Evolutionary conservation across 2,797 vertebrate species (phyloP).

Genomic region (Nothura maculosa): DNA sequence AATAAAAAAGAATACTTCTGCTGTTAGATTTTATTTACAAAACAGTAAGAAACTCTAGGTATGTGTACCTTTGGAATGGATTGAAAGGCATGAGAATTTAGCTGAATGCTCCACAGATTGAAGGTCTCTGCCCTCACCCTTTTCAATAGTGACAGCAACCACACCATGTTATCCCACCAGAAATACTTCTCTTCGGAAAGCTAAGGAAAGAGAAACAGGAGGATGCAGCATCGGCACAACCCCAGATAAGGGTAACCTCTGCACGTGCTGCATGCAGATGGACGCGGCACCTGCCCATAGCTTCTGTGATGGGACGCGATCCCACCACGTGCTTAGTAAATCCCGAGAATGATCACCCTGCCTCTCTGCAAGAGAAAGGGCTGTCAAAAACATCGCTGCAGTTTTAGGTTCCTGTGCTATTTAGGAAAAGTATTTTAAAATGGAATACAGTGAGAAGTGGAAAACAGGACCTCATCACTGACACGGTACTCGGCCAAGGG

Average conservation of each 20-base stretch:
- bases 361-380: fast-evolving
- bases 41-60: not conserved
- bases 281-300: too few relatives aligned
- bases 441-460: not conserved
- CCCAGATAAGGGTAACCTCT: fast-evolving
- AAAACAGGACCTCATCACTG: not conserved
- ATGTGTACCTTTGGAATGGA: not conserved
- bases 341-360: fast-evolving
- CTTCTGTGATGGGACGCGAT: fast-evolving
- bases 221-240: not conserved
- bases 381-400: fast-evolving
- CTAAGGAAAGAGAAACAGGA: not conserved
- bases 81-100: not conserved
- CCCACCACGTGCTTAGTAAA: fast-evolving
- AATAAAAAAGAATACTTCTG: not conserved
- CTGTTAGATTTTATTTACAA: not conserved
- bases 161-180: not conserved
- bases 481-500: not conserved
- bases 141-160: not conserved
- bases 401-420: not conserved
- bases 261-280: too few relatives aligned
- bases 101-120: not conserved
- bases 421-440: not conserved
- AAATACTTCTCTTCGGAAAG: not conserved
- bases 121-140: not conserved